Evolutionary conservation across 2,113 vertebrate species (phyloP).

Genomic region (Megalops atlanticus): DNA sequence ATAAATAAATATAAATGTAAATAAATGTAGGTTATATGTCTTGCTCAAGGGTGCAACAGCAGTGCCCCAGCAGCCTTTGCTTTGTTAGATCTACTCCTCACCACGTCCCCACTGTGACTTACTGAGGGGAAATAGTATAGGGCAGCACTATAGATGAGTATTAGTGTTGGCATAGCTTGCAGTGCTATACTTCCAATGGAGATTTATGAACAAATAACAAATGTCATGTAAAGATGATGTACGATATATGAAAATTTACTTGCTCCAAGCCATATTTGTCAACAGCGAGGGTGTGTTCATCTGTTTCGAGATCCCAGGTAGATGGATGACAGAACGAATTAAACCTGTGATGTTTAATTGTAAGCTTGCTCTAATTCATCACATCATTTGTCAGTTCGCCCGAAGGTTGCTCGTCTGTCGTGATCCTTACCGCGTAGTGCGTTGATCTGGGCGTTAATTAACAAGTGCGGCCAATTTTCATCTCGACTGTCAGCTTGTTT

Average conservation of each 20-base stretch:
- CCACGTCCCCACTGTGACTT: too few species aligned
- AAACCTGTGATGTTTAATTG: constrained; percentile 16
- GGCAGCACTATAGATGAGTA: too few species aligned
- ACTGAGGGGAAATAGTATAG: too few species aligned
- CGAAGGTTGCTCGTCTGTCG: constrained; percentile 1
- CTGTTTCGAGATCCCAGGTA: not conserved
- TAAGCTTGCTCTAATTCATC: not conserved
- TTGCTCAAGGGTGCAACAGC: too few species aligned
- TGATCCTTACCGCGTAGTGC: not conserved
- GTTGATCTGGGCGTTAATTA: not conserved
- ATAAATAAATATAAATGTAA: too few species aligned
- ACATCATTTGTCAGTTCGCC: not conserved
- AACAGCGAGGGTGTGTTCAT: not conserved
- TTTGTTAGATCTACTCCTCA: too few species aligned
- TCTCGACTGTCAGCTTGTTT: not conserved
- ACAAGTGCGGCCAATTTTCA: not conserved
- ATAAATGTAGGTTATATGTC: too few species aligned
- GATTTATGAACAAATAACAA: not conserved
- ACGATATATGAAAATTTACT: not conserved
- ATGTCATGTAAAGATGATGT: not conserved
- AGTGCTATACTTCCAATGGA: not conserved
- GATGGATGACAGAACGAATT: constrained; percentile 8
- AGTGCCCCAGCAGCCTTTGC: too few species aligned
- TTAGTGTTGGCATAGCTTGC: too few species aligned
- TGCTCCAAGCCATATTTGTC: not conserved